A percentile compares a stretch with the other conserved stretches of the same genome.
These are phyloP conservation scores for Sebastiscus albofasciatus DNA, from an alignment of 2,797 vertebrate genomes.

Conservation along the genomic window DNA sequence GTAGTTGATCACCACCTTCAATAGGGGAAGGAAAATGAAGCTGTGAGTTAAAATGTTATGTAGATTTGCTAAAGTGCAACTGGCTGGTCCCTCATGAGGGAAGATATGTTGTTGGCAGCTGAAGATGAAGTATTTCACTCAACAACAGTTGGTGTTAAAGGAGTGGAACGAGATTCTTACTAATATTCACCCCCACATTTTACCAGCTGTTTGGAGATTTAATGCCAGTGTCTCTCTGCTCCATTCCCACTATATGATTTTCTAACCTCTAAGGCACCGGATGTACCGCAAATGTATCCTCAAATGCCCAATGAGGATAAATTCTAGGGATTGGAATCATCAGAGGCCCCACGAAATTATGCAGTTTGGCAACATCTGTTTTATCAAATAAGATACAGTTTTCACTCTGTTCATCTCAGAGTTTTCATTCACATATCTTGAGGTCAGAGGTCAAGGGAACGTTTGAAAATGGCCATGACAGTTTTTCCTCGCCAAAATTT, in stretches of 20 bases:
- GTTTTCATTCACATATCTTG: too few relatives aligned
- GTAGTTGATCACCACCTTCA: slow-evolving; percentile 98
- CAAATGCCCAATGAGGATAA: background rate
- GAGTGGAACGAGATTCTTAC: background rate
- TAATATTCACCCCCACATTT: background rate
- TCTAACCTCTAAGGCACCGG: background rate
- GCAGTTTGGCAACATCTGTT: too few relatives aligned
- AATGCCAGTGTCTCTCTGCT: background rate
- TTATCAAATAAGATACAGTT: too few relatives aligned
- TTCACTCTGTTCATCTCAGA: too few relatives aligned
- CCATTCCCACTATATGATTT: background rate
- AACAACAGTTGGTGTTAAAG: background rate
- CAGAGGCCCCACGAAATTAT: too few relatives aligned
- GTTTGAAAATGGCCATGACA: too few relatives aligned
- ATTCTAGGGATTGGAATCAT: too few relatives aligned
- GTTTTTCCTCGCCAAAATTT: too few relatives aligned
- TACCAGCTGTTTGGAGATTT: background rate
- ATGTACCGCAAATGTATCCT: background rate
- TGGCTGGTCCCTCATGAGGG: background rate
- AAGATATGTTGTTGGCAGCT: background rate
- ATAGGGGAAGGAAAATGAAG: background rate
- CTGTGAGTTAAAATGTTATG: background rate
- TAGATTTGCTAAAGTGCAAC: background rate
- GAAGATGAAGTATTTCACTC: background rate
- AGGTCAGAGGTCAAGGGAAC: too few relatives aligned